These are phyloP conservation scores for Piscicola geometra DNA, from an alignment of 2,888 invertebrate species.

Conservation along the genomic window DNA sequence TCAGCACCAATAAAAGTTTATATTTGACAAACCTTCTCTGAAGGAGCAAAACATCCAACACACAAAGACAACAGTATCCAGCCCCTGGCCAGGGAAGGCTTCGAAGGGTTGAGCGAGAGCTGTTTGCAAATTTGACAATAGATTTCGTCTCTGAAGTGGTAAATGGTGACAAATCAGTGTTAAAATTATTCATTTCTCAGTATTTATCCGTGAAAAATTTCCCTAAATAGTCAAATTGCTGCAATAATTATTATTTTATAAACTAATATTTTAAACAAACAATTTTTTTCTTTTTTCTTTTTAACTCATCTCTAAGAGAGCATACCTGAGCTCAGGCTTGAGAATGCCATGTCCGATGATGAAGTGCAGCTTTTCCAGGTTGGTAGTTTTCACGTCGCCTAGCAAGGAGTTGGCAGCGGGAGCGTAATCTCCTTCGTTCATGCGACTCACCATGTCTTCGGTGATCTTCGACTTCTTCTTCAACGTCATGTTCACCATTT, in stretches of 20 bases:
- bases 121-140: conserved; percentile 61
- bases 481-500: conserved; percentile 87
- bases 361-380: conserved; percentile 94
- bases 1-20: not conserved
- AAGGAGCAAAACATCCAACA: conserved; percentile 97
- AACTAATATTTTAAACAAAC: too few relatives aligned
- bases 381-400: conserved; percentile 92
- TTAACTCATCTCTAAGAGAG: not conserved
- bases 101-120: conserved; percentile 62
- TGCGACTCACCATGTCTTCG: conserved; percentile 66
- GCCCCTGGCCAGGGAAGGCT: conserved; percentile 94
- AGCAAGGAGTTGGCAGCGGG: conserved; percentile 75
- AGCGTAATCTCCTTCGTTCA: conserved; percentile 72
- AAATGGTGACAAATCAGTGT: too few relatives aligned
- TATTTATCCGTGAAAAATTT: too few relatives aligned
- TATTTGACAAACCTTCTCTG: conserved; percentile 62
- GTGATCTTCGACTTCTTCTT: conserved; percentile 91
- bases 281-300: too few relatives aligned
- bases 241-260: too few relatives aligned
- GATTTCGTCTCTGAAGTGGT: conserved; percentile 60
- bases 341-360: conserved; percentile 93
- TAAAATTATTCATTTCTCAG: too few relatives aligned
- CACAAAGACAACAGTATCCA: conserved; percentile 97
- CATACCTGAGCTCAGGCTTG: conserved; percentile 81
- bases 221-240: too few relatives aligned